Base-by-base conservation (phyloP, 2,888 invertebrate species). In the Himalopsyche japonica region DNA sequence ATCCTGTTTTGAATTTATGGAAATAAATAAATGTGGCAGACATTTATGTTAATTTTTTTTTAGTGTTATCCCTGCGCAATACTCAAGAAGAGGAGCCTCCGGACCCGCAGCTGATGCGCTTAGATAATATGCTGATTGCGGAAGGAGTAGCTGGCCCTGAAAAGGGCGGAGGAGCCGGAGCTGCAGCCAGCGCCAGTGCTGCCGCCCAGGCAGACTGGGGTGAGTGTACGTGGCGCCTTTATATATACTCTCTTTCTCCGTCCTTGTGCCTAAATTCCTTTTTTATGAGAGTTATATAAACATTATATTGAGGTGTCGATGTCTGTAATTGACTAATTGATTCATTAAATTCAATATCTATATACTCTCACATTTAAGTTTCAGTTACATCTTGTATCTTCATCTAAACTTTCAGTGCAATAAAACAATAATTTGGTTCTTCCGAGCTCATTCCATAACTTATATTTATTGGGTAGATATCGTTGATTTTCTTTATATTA, bases 81-180 rank as follows among this genome's bases (percentile, higher is more conserved):
- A 98, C 98, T 85, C 98, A 98, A 93, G 99, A 99, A 92, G 98
- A 99, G 90, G 98, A 99, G 90, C 98, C 98, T 3, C 98, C 98
- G 90, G 99, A 99, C 92, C 98, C 99, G 8, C 99, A 99, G 91
- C 92, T 99, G 89, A 99, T 99, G 98, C 94, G 99, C 87, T 91
- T 99, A 90, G 99, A 99, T 93, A 99, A 99, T 93, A 99, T 99
- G 99, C 92, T 99, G 90, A 97, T 97, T 87, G 99, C 99, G 0
- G 99, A 99, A 92, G 99, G 99, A 37, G 98, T 98, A 5, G 98
- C 98, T 0, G 98, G 98, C 0, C 98, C 98, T 0, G 98, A 98
- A 90, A 98, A 98, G 90, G 97, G 97, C 0, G 97, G 97, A 18
- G 95, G 96, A 0, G 97, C 97, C 0, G 96, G 96, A 7, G 97